Conservation (phyloP, 2,113 vertebrate species). For the Cromileptes altivelis region DNA sequence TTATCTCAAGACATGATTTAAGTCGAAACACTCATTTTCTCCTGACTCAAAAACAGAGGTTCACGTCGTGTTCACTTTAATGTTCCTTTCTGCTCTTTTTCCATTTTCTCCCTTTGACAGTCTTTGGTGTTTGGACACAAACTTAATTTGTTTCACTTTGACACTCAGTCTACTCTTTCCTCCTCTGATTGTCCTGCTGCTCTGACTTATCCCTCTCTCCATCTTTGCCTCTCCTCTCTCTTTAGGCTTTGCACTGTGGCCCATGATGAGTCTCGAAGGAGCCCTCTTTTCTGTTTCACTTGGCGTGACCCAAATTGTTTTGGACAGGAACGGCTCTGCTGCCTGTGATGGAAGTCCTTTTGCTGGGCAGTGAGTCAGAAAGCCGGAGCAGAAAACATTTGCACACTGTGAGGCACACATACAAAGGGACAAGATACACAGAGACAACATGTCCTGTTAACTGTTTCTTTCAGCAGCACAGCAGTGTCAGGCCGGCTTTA, state of each 20-base stretch:
- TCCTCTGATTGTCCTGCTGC: slow-evolving; percentile 12
- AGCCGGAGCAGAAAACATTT: slow-evolving; percentile 48
- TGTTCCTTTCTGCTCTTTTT: slow-evolving; percentile 1
- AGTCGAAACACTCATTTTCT: not conserved
- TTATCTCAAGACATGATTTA: not conserved
- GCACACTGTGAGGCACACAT: slow-evolving; percentile 27
- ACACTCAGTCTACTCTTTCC: not conserved
- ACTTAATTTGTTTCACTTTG: slow-evolving; percentile 27
- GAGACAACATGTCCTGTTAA: slow-evolving; percentile 61
- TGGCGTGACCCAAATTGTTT: slow-evolving; percentile 58
- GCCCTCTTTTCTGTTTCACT: slow-evolving; percentile 39
- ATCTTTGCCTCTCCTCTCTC: slow-evolving; percentile 12
- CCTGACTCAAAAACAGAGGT: not conserved
- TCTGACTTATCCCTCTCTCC: not conserved
- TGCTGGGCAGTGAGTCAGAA: slow-evolving; percentile 57
- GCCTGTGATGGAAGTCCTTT: slow-evolving; percentile 54
- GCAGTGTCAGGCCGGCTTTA: slow-evolving; percentile 40
- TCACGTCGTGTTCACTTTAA: not conserved
- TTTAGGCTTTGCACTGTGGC: slow-evolving; percentile 33
- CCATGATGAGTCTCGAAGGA: slow-evolving; percentile 33
- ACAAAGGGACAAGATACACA: slow-evolving; percentile 50
- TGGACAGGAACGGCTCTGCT: slow-evolving; percentile 45
- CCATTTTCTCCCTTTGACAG: not conserved
- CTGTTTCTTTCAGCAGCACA: slow-evolving; percentile 40
- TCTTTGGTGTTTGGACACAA: slow-evolving; percentile 28